These are phyloP conservation scores for Microcebus murinus DNA, from an alignment of 2,113 vertebrate species.

Conservation along the genomic window DNA sequence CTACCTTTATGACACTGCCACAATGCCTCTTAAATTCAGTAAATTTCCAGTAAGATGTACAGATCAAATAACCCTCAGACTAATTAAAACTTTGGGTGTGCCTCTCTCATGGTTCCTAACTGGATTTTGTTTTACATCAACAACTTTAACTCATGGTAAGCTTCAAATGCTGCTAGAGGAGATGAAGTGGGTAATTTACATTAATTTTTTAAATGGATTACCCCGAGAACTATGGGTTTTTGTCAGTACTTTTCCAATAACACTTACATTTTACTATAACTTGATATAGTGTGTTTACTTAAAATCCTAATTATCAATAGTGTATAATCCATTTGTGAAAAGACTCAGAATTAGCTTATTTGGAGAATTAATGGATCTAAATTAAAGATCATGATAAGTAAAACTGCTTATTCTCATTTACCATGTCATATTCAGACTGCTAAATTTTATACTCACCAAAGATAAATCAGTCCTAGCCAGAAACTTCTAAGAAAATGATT, in stretches of 20 bases:
- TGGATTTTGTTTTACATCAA: not conserved
- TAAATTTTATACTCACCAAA: not conserved
- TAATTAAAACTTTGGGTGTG: not conserved
- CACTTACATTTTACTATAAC: not conserved
- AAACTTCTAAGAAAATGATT: conserved; percentile 13
- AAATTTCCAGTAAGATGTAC: not conserved
- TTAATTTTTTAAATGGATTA: not conserved
- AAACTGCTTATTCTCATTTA: not conserved
- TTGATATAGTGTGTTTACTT: not conserved
- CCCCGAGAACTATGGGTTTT: not conserved
- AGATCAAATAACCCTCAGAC: not conserved
- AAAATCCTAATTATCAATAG: not conserved
- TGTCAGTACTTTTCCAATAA: not conserved
- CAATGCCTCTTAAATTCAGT: not conserved
- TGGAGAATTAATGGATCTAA: not conserved
- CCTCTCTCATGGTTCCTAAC: not conserved
- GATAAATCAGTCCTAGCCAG: not conserved
- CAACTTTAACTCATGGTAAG: not conserved
- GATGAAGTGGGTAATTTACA: not conserved
- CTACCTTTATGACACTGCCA: not conserved
- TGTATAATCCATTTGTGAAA: not conserved
- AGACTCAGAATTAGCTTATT: not conserved
- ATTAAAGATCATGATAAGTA: not conserved
- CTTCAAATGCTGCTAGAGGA: not conserved
- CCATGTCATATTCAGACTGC: not conserved